These are phyloP conservation scores for Pseudotriccus pelzelni DNA, from an alignment of 2,797 vertebrate species.

Conservation along the genomic window DNA sequence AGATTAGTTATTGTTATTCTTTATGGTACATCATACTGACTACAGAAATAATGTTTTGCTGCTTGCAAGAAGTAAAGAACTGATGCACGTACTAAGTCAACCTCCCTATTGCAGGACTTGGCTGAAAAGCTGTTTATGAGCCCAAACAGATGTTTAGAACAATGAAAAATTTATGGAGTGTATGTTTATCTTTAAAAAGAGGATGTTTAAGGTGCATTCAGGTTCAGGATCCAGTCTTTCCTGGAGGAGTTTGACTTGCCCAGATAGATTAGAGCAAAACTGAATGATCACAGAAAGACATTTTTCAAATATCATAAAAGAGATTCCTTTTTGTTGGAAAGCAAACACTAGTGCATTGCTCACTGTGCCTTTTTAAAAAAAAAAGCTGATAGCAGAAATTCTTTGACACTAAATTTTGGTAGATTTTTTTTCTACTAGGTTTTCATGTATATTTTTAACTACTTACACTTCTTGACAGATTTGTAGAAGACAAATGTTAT, in stretches of 20 bases:
- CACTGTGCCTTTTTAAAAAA: background rate
- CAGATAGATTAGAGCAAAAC: constrained; percentile 29
- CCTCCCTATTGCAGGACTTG: constrained; percentile 19
- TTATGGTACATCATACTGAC: background rate
- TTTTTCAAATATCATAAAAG: constrained; percentile 14
- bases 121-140: constrained; percentile 63
- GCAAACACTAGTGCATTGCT: background rate
- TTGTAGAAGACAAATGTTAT: background rate
- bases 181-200: constrained; percentile 69
- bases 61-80: background rate
- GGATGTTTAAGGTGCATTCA: constrained; percentile 49
- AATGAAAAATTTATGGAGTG: constrained; percentile 63
- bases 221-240: constrained; percentile 50
- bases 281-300: background rate
- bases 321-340: background rate
- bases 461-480: background rate
- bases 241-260: background rate
- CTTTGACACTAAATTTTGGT: background rate
- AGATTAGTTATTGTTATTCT: constrained; percentile 32
- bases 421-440: background rate
- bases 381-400: background rate
- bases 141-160: constrained; percentile 75
- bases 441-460: background rate
- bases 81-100: constrained; percentile 1
- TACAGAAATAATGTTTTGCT: background rate